phyloP scores from a whole-genome alignment of 2,113 vertebrate species.

The Cepphus grylle region DNA sequence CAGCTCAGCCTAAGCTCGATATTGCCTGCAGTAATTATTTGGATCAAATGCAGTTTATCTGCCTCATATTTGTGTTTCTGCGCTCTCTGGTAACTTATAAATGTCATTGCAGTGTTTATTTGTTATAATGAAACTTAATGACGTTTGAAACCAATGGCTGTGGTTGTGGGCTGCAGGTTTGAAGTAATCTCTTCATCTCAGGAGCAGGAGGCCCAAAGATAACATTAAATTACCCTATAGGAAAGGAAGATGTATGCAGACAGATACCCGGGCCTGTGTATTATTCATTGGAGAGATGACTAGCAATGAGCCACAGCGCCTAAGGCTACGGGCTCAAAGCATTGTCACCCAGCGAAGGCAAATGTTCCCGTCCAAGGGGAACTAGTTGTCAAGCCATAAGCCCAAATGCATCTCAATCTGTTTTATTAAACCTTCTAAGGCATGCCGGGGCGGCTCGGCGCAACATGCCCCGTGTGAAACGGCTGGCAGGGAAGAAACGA shows the following conservation, averaged over 20 bases:
- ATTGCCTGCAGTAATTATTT: conserved; percentile 83
- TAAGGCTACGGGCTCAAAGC: conserved; percentile 15
- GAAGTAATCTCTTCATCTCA: conserved; percentile 74
- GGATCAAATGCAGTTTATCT: conserved; percentile 82
- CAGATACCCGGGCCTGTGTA: neutral
- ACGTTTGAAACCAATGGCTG: conserved; percentile 71
- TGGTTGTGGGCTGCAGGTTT: conserved; percentile 68
- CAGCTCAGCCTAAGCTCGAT: conserved; percentile 74
- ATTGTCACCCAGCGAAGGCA: conserved; percentile 25
- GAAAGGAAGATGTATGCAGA: conserved; percentile 60
- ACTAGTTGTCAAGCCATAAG: conserved; percentile 1
- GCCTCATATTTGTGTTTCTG: conserved; percentile 79
- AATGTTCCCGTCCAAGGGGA: neutral
- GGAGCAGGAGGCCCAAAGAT: conserved; percentile 69
- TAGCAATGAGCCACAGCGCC: conserved; percentile 12
- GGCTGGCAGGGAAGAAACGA: neutral
- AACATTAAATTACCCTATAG: conserved; percentile 66
- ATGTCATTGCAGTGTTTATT: conserved; percentile 80
- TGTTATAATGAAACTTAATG: conserved; percentile 82
- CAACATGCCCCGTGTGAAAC: neutral
- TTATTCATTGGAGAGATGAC: conserved; percentile 39
- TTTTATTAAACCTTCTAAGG: neutral
- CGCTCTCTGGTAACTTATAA: conserved; percentile 81
- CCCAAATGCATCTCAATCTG: neutral
- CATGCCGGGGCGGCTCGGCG: neutral